Base-by-base conservation (phyloP, 2,888 invertebrate genomes). In the Ypsolopha scabrella region DNA sequence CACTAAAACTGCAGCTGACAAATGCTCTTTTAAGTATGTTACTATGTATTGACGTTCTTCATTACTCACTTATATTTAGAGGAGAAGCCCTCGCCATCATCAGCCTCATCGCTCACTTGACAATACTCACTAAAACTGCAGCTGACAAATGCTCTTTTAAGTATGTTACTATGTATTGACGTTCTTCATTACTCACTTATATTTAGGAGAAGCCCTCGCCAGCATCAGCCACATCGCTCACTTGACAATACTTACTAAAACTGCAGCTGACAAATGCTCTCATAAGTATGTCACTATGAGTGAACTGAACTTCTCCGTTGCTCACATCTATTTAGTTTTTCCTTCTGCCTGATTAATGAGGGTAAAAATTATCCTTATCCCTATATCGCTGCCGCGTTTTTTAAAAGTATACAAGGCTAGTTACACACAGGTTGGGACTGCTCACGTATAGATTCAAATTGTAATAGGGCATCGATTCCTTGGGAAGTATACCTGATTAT, bases 51-150 rank as follows among this genome's bases (percentile, higher is more conserved):
- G 2, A 46, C 3, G 7, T n/a, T 24, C 24, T 38, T 9, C 2
- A 38, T 38, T 38, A 6, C 2, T 38, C 10, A n/a, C n/a, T n/a
- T n/a, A n/a, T n/a, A 0, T 99, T 99, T 81, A 90, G 99, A 35
- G 99, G 99, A 0, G 99, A 99, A 83, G 99, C 99, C 0, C 80
- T 99, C 51, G 96, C 99, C 0, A 97, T 97, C 70, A 97, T 99
- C 51, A 98, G 97, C 65, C 97, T 98, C 77, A 94, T 98, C 34
- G 96, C 98, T 1, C 96, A 96, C 73, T 88, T 99, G 13, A 92
- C 92, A 7, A 95, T 99, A 57, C 91, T 92, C 24, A 97, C 97
- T 0, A 97, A 96, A 81, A 97, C 97, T 6, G 89, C 89, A 0
- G 81, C 88, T 51, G 93, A 93, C 55, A 90, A 91, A 62, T 97